phyloP scores from a whole-genome alignment of 2,797 vertebrate species.

The Loris lydekkerianus region DNA sequence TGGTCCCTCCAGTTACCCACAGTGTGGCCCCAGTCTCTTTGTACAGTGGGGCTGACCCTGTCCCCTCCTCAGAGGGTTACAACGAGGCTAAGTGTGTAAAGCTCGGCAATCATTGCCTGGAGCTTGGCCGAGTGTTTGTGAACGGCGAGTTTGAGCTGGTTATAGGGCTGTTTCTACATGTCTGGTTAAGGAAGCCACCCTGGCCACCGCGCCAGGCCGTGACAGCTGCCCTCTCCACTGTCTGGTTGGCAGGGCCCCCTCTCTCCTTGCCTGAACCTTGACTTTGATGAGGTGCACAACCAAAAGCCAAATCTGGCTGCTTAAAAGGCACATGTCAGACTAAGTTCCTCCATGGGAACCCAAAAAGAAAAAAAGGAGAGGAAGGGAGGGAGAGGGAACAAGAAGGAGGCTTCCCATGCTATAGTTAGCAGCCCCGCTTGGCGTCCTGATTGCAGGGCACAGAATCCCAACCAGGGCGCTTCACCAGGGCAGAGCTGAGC shows the following conservation, averaged over 20 bases:
- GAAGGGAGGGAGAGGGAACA: constrained; percentile 68
- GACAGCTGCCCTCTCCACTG: background rate
- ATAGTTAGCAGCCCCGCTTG: constrained; percentile 87
- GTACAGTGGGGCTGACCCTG: fast-evolving
- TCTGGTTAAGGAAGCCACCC: fast-evolving
- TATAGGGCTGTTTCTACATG: fast-evolving
- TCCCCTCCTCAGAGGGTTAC: no score
- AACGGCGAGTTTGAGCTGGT: background rate
- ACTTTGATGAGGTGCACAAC: constrained; percentile 60
- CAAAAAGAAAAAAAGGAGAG: constrained; percentile 31
- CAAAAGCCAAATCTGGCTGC: constrained; percentile 81
- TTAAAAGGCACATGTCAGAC: constrained; percentile 83
- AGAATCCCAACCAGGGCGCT: constrained; percentile 82
- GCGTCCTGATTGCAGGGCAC: constrained; percentile 85
- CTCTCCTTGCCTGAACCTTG: background rate
- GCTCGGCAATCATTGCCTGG: background rate
- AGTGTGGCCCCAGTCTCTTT: background rate
- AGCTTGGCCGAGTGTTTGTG: background rate
- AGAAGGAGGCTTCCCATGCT: constrained; percentile 82
- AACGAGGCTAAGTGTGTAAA: background rate
- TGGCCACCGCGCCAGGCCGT: background rate
- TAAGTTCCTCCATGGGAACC: constrained; percentile 88
- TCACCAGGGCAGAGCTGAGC: constrained; percentile 74
- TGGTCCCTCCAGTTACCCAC: fast-evolving
- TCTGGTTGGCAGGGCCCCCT: background rate